Evolutionary conservation across 1,140 invertebrate genomes (phyloP), one percentile per base, ranked within the genome.

Genomic region (Antheraea pernyi): DNA sequence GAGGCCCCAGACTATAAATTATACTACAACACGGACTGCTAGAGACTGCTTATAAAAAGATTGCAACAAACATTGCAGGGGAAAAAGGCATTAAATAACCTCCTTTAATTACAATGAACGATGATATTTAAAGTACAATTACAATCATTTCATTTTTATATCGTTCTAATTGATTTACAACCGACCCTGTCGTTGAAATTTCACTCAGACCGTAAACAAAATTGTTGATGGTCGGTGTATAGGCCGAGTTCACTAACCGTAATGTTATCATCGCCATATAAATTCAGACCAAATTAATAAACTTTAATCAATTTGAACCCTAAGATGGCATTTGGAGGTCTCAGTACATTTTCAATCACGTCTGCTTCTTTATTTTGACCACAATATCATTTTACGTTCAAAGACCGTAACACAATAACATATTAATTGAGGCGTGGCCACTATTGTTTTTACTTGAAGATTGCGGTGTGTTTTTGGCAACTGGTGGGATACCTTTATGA

Each of bases 131-230:
- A n/a, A 53, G 16, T 16, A 13, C 61, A 36, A 37, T 63, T 36
- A 37, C 30, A 63, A 63, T 37, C 30, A 37, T n/a, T 63, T 37
- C 61, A 63, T 37, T 37, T 63, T 63, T 13, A 63, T n/a, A 63
- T 63, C n/a, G 30, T 37, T 63, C 36, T 37, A 63, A 63, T 63
- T 37, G 46, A 53, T 53, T 53, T 53, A 53, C 16, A 53, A 53
- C 11, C 16, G 46, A 53, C 11, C 46, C 46, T 11, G 46, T 63
- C 22, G 19, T 63, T 63, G 36, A 63, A 37, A 63, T 63, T 63
- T 37, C 37, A 37, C 30, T 63, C 61, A 13, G 9, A 7, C 61
- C 10, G 16, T 53, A 53, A 53, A 53, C 46, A 53, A 53, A 53
- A 53, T 16, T 13, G 46, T 53, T 53, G 46, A 53, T n/a, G 16